These are phyloP conservation scores for Agrotis clavis DNA, from an alignment of 2,888 invertebrate species.

Conservation along the genomic window DNA sequence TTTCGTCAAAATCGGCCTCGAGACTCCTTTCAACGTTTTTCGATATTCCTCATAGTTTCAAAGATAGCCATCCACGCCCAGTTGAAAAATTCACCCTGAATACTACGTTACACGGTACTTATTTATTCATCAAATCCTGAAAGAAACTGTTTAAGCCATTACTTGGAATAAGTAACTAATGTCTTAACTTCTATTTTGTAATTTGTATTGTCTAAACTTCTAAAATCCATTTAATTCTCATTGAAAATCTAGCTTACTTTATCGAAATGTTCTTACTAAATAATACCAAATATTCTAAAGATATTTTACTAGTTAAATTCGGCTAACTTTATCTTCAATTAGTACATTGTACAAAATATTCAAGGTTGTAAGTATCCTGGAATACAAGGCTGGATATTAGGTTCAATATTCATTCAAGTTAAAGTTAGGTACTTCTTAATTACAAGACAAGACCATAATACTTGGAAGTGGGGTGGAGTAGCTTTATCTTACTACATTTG, in stretches of 20 bases:
- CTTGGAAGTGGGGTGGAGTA: background rate
- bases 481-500: background rate
- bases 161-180: conserved; percentile 5
- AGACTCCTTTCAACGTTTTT: no score
- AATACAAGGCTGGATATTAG: conserved; percentile 19
- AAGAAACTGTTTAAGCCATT: background rate
- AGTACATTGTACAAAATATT: conserved; percentile 23
- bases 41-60: no score
- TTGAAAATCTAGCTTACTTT: conserved; percentile 7
- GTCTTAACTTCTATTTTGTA: no score
- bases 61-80: no score
- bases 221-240: conserved; percentile 2
- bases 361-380: conserved; percentile 30
- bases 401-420: conserved; percentile 26
- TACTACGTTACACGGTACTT: background rate
- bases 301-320: conserved; percentile 27
- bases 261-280: conserved; percentile 13
- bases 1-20: no score
- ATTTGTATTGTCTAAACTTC: conserved; percentile 30
- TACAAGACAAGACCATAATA: conserved; percentile 6
- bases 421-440: conserved; percentile 23
- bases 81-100: no score
- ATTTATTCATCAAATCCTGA: conserved; percentile 11
- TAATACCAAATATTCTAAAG: conserved; percentile 24
- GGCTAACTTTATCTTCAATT: conserved; percentile 34